These are phyloP conservation scores for Poecile atricapillus DNA, from an alignment of 2,113 vertebrate species.

Conservation along the genomic window DNA sequence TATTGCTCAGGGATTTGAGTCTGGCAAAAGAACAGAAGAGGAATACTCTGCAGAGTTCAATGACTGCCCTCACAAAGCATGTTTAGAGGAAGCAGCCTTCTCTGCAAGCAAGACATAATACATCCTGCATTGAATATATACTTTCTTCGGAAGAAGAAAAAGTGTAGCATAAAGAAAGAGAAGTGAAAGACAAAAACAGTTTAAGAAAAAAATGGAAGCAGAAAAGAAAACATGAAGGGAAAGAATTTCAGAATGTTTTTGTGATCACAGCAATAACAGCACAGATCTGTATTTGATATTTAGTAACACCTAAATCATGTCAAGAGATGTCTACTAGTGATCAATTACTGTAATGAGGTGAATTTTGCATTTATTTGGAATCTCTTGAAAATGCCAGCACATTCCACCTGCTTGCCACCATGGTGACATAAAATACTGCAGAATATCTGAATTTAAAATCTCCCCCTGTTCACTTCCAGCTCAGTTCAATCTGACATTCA, in stretches of 20 bases:
- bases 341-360: background rate
- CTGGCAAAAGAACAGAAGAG: background rate
- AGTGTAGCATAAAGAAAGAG: background rate
- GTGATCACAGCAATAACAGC: background rate
- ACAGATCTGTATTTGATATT: background rate
- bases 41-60: background rate
- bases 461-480: background rate
- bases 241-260: background rate
- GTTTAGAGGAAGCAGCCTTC: background rate
- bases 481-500: background rate
- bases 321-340: background rate
- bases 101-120: background rate
- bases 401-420: background rate
- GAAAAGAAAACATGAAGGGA: background rate
- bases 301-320: background rate
- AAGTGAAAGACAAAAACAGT: background rate
- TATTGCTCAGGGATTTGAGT: background rate
- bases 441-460: background rate
- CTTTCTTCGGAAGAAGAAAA: background rate
- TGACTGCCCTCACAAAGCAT: background rate
- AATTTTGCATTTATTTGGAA: slow-evolving; percentile 5
- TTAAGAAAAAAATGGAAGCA: background rate
- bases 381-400: background rate
- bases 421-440: background rate
- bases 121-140: background rate